phyloP scores from a whole-genome alignment of 2,113 vertebrate species.

The Agapornis roseicollis region DNA sequence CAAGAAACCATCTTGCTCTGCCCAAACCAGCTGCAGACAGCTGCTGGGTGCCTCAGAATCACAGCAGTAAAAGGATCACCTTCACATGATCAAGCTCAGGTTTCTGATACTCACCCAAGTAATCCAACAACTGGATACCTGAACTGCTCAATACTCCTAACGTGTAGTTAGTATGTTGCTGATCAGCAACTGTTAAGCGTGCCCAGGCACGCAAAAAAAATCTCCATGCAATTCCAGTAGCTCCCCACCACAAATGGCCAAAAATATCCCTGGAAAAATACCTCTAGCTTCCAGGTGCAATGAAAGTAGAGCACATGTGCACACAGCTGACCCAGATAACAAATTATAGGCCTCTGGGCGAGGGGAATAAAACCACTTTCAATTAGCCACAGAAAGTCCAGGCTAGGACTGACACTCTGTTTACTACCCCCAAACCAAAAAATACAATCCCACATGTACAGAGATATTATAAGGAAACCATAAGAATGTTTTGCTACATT shows the following conservation, averaged over 20 bases:
- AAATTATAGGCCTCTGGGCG: background rate
- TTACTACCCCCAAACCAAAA: background rate
- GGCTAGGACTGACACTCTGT: background rate
- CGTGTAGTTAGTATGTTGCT: background rate
- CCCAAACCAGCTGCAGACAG: background rate
- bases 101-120: background rate
- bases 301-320: background rate
- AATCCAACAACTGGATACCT: background rate
- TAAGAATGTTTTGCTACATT: constrained; percentile 36
- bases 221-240: background rate
- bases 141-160: background rate
- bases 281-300: background rate
- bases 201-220: background rate
- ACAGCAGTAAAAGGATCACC: background rate
- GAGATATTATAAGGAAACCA: constrained; percentile 45
- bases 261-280: background rate
- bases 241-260: background rate
- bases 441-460: background rate
- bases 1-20: background rate
- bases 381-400: constrained; percentile 52
- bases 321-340: background rate
- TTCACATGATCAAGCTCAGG: background rate
- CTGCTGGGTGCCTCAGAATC: background rate
- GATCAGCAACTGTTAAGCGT: background rate
- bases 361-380: background rate